phyloP scores from a whole-genome alignment of 2,797 vertebrate species.

The Gorsachius magnificus region DNA sequence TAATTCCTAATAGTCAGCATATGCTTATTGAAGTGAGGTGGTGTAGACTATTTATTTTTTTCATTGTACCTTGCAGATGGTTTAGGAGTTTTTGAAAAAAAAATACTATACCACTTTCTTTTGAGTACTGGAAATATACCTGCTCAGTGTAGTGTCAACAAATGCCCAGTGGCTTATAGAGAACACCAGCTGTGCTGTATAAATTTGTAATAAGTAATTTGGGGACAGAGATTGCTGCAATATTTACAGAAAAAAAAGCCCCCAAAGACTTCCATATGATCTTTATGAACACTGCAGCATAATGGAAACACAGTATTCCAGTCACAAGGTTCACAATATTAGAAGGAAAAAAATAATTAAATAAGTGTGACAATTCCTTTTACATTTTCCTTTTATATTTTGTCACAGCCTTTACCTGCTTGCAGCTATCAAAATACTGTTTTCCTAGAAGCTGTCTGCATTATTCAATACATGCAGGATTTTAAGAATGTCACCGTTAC shows the following conservation, averaged over 20 bases:
- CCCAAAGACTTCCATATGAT: neutral
- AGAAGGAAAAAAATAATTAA: neutral
- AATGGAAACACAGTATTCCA: neutral
- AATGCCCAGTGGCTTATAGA: neutral
- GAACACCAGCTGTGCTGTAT: slow-evolving; percentile 11
- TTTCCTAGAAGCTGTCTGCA: neutral
- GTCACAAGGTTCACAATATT: neutral
- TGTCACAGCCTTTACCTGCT: neutral
- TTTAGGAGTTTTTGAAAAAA: slow-evolving; percentile 11
- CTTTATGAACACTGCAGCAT: neutral
- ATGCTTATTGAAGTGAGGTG: slow-evolving; percentile 1
- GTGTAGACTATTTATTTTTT: neutral
- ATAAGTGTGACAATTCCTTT: neutral
- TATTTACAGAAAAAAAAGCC: neutral
- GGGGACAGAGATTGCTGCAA: neutral
- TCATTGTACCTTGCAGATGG: neutral
- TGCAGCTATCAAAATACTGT: neutral
- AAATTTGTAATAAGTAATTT: slow-evolving; percentile 13
- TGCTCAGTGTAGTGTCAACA: slow-evolving; percentile 27
- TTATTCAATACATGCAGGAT: neutral
- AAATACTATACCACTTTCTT: neutral
- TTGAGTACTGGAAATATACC: slow-evolving; percentile 19
- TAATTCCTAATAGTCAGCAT: slow-evolving; percentile 75
- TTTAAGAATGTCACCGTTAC: neutral
- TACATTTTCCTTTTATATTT: neutral